These are phyloP conservation scores for Sisyra nigra DNA, from an alignment of 2,888 invertebrate species.

Conservation along the genomic window DNA sequence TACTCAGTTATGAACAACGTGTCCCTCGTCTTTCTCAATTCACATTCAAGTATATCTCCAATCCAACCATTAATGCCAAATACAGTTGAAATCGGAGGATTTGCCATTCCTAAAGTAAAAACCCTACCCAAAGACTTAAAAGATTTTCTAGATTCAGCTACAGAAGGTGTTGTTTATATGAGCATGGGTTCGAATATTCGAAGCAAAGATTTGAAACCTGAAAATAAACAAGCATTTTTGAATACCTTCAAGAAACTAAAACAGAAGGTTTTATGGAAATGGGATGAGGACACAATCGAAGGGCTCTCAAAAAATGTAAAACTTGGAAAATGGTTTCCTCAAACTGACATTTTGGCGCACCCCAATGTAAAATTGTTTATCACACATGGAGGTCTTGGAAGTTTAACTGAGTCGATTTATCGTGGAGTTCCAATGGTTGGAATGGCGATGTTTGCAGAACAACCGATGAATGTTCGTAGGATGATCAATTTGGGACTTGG, in stretches of 20 bases:
- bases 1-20: constrained; percentile 19
- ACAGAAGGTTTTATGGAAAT: constrained; percentile 52
- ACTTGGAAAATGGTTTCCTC: constrained; percentile 48
- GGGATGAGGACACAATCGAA: constrained; percentile 40
- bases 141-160: constrained; percentile 31
- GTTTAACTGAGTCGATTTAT: constrained; percentile 34
- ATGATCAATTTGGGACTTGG: constrained; percentile 27
- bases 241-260: constrained; percentile 39
- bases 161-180: constrained; percentile 36
- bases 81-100: constrained; percentile 38
- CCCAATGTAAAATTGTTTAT: constrained; percentile 36
- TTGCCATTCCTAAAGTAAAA: constrained; percentile 24
- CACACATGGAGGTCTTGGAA: constrained; percentile 40
- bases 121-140: constrained; percentile 29
- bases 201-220: constrained; percentile 32
- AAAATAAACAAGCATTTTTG: constrained; percentile 33
- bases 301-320: constrained; percentile 38
- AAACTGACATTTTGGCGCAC: constrained; percentile 42
- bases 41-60: constrained; percentile 32
- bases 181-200: constrained; percentile 42
- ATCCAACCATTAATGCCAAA: constrained; percentile 35
- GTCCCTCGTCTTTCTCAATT: constrained; percentile 30
- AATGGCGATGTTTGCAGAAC: constrained; percentile 34
- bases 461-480: constrained; percentile 29
- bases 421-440: constrained; percentile 32